These are phyloP conservation scores for Ptilodon capucinus DNA, from an alignment of 2,888 invertebrate genomes.

Conservation along the genomic window DNA sequence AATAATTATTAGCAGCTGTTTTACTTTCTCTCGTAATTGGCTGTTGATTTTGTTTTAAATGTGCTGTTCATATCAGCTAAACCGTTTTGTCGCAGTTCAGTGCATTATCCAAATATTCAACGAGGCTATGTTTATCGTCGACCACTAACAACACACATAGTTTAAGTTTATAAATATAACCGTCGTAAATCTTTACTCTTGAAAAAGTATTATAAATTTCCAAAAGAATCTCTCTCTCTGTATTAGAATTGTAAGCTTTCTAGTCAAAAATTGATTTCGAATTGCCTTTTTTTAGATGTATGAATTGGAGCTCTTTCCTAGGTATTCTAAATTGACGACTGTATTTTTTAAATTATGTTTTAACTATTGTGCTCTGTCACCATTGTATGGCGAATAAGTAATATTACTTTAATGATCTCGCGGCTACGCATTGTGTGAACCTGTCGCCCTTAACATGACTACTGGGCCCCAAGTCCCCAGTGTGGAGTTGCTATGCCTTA, in stretches of 20 bases:
- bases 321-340: slow-evolving; percentile 29
- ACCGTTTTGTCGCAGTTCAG: slow-evolving; percentile 16
- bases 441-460: not conserved
- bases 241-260: slow-evolving; percentile 76
- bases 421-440: not conserved
- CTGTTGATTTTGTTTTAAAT: slow-evolving; percentile 25
- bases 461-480: no score
- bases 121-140: slow-evolving; percentile 66
- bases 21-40: slow-evolving; percentile 30
- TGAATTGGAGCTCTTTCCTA: slow-evolving; percentile 28
- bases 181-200: slow-evolving; percentile 50
- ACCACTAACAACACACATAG: slow-evolving; percentile 58
- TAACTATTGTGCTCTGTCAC: slow-evolving; percentile 21
- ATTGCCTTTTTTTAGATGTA: slow-evolving; percentile 47
- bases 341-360: slow-evolving; percentile 8
- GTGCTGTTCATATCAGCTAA: slow-evolving; percentile 22
- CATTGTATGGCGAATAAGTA: slow-evolving; percentile 1
- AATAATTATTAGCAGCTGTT: slow-evolving; percentile 49
- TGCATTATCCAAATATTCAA: slow-evolving; percentile 57
- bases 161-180: slow-evolving; percentile 60
- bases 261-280: slow-evolving; percentile 78
- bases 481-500: no score
- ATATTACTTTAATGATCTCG: slow-evolving; percentile 3
- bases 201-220: slow-evolving; percentile 73
- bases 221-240: slow-evolving; percentile 80